Base-by-base conservation (phyloP, 2,113 vertebrate species). In the Megaceryle maxima region DNA sequence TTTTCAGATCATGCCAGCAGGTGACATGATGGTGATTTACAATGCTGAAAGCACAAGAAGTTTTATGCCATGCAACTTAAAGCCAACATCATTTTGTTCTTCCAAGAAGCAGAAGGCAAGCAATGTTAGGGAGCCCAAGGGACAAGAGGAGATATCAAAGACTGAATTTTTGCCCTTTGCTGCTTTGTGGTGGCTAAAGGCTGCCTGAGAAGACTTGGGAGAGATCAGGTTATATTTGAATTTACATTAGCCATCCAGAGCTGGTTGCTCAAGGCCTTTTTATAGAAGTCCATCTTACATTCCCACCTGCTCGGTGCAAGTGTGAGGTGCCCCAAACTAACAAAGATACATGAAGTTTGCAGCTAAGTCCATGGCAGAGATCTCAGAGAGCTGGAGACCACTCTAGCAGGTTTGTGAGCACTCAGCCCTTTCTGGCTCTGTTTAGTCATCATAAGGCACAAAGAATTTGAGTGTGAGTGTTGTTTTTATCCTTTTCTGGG, bases 401-500 rank as follows among this genome's bases (percentile, higher is more conserved):
- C 68, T 60, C 33, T 60, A 64, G 51, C 73, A 94, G 77, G 69
- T 79, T 29, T 96, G 74, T 76, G 91, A 89, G 91, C 70, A 69
- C 81, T 82, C 66, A 69, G 87, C 87, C 74, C 84, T 89, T 67
- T 31, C 83, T 91, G 69, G 39, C 39, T 64, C 59, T 82, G 26
- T 91, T 94, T 94, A 96, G 91, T 96, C 93, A 92, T 84, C 80
- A 66, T 10, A 84, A 94, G 28, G 33, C 94, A 75, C n/a, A 79
- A 91, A 92, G 91, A 89, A 92, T 84, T 64, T 5, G 41, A 96
- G 72, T 0, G 2, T 3, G 43, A 95, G 78, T 9, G 6, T 24
- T 70, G 46, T 0, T 82, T 0, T 63, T 94, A 77, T 92, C 96
- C 95, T 97, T 97, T 96, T 97, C 94, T 96, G 96, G 96, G 94